Evolutionary conservation across 2,888 invertebrate genomes (phyloP).

Genomic region (Alentia gelatinosa): DNA sequence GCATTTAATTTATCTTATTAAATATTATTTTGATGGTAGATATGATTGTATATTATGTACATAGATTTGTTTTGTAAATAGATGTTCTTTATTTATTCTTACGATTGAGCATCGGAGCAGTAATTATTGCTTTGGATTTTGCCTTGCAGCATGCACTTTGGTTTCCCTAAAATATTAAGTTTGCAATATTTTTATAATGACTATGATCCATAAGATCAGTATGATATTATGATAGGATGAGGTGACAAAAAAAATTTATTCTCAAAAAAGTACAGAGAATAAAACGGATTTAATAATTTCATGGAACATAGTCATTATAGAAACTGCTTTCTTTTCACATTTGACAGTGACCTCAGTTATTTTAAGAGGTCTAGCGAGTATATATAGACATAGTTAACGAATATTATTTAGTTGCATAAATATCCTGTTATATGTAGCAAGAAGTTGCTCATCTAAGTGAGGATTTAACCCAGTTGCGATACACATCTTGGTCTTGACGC

Average conservation of each 20-base stretch:
- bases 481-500: not conserved
- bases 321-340: too few relatives aligned
- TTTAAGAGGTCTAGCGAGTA: too few relatives aligned
- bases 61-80: not conserved
- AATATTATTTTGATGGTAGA: not conserved
- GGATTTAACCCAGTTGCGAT: not conserved
- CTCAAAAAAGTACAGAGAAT: not conserved
- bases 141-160: not conserved
- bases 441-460: too few relatives aligned
- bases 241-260: too few relatives aligned
- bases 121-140: not conserved
- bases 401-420: too few relatives aligned
- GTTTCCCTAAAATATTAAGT: not conserved
- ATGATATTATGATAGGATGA: not conserved
- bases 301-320: too few relatives aligned
- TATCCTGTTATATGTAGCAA: too few relatives aligned
- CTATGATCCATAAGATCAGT: not conserved
- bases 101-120: not conserved
- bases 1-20: not conserved
- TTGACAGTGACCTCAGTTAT: too few relatives aligned
- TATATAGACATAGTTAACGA: too few relatives aligned
- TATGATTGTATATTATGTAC: not conserved
- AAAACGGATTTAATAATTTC: not conserved
- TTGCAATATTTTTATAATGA: not conserved
- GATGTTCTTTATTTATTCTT: conserved; percentile 3